Evolutionary conservation across 2,888 invertebrate species (phyloP).

Genomic region (Thyatira batis): DNA sequence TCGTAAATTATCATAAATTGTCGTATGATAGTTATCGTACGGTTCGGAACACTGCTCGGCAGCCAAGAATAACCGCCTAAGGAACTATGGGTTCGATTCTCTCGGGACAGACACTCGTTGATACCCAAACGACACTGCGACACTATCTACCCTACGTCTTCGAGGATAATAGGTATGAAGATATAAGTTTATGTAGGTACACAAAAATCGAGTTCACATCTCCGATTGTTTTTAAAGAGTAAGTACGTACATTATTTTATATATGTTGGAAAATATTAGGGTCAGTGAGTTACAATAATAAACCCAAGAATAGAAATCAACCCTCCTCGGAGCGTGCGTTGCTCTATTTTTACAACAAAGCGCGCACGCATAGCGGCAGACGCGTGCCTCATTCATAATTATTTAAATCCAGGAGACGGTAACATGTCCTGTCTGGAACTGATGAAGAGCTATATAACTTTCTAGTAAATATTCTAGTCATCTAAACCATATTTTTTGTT

Average conservation of each 20-base stretch:
- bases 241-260: neutral
- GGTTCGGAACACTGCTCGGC: too few relatives aligned
- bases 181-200: too few relatives aligned
- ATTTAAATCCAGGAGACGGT: conserved; percentile 30
- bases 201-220: too few relatives aligned
- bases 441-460: neutral
- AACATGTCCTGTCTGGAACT: conserved; percentile 27
- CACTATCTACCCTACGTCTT: too few relatives aligned
- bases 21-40: too few relatives aligned
- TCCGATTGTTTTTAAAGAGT: neutral
- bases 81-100: too few relatives aligned
- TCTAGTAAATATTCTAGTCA: neutral
- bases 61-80: too few relatives aligned
- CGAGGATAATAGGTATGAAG: too few relatives aligned
- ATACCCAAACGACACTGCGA: too few relatives aligned
- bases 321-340: conserved; percentile 64
- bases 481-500: neutral
- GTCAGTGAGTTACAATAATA: conserved; percentile 43
- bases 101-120: too few relatives aligned
- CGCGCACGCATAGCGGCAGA: conserved; percentile 44
- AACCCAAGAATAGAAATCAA: conserved; percentile 60
- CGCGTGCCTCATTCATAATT: conserved; percentile 57
- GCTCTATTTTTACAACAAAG: conserved; percentile 58
- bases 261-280: conserved; percentile 17
- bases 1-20: too few relatives aligned